phyloP scores from a whole-genome alignment of 2,797 vertebrate genomes.

The Scyliorhinus canicula region DNA sequence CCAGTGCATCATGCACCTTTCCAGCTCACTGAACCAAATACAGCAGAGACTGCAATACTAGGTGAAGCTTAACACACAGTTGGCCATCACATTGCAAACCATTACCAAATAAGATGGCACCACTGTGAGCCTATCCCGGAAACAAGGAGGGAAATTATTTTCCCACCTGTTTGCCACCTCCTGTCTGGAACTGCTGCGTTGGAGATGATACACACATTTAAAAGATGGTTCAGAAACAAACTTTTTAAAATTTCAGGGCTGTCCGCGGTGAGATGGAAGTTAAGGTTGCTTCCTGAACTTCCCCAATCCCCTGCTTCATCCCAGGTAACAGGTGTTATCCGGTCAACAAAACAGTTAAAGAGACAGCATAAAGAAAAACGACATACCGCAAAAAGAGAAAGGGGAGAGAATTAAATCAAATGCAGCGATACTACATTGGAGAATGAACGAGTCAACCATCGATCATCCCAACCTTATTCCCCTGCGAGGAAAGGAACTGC shows the following conservation, averaged over 20 bases:
- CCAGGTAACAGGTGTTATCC: neutral
- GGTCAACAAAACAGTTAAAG: neutral
- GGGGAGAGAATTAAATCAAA: slow-evolving; percentile 22
- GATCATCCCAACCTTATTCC: neutral
- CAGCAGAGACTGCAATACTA: too few relatives aligned
- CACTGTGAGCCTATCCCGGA: neutral
- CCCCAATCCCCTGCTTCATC: neutral
- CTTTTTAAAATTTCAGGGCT: neutral
- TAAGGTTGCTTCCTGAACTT: neutral
- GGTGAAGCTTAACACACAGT: too few relatives aligned
- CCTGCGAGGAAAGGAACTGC: neutral
- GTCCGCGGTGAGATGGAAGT: neutral
- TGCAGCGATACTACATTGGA: neutral
- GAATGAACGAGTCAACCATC: neutral
- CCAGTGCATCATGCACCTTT: too few relatives aligned
- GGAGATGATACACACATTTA: neutral
- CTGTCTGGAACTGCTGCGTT: neutral
- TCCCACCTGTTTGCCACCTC: neutral
- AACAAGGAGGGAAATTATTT: neutral
- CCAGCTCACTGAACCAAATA: too few relatives aligned
- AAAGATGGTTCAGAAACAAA: neutral
- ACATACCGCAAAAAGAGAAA: neutral
- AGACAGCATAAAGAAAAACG: neutral
- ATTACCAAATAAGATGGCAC: too few relatives aligned
- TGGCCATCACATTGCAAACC: too few relatives aligned